A percentile compares a stretch with the other conserved stretches of the same genome.
Evolutionary conservation across 2,113 vertebrate species (phyloP).

Genomic region (Poecile atricapillus): DNA sequence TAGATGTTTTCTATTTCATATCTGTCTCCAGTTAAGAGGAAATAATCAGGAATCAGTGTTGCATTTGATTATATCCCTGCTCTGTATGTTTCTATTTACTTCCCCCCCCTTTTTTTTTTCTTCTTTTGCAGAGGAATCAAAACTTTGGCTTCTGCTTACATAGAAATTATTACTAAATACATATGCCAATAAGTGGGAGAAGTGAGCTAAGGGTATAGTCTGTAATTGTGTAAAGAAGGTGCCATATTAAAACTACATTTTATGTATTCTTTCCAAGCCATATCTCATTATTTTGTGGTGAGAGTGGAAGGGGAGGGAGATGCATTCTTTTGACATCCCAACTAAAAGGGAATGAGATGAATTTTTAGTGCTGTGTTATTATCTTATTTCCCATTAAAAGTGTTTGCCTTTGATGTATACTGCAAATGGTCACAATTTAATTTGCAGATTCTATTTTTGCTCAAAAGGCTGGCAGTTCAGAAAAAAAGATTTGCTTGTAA

Average conservation of each 20-base stretch:
- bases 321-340: background rate
- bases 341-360: background rate
- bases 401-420: background rate
- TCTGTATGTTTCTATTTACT: background rate
- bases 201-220: background rate
- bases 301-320: background rate
- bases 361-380: conserved; percentile 12
- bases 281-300: conserved; percentile 4
- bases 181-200: background rate
- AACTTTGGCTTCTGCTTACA: background rate
- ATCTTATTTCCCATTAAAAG: background rate
- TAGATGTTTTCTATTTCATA: conserved; percentile 1
- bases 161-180: background rate
- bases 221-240: background rate
- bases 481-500: background rate
- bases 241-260: background rate
- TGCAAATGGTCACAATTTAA: conserved; percentile 15
- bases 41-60: background rate
- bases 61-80: background rate
- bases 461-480: background rate
- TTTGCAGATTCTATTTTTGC: conserved; percentile 13
- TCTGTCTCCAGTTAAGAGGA: background rate
- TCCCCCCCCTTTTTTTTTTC: too few species aligned
- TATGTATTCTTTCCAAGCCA: background rate
- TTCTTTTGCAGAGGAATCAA: background rate